Base-by-base conservation (phyloP, 35 echinoderm and acorn worm genomes). In the Amphiura filiformis region DNA sequence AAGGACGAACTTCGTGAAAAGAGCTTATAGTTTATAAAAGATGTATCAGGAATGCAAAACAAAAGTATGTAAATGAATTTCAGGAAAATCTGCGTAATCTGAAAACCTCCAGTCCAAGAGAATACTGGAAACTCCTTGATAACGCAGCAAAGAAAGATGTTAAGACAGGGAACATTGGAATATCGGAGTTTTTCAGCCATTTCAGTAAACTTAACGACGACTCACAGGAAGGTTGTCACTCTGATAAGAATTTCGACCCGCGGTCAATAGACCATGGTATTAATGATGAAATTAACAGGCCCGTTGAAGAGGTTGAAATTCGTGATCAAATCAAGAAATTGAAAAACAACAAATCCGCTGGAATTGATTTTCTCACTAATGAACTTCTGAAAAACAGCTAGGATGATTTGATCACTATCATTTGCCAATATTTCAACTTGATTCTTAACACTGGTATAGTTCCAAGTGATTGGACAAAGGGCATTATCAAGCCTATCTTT, bases 401-500 rank as follows among this genome's bases (percentile, higher is more conserved):
- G 33, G 35, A 81, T 77, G 81, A 84, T 49, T 40, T 39, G 18
- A 37, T 90, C 9, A 31, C 83, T 23, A 84, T 56, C 80, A 65
- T 76, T 2, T 61, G 44, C 7, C 13, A 70, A 70, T 31, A 15
- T 40, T 64, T 85, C 31, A 64, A 65, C 30, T 32, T 85, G 26
- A 39, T 85, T 65, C 56, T 64, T 37, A 17, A 85, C 0, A 85
- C 56, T 22, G 83, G 83, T 65, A 20, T 85, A 7, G 57, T 85
- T 36, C 83, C 83, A 34, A 61, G 42, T 64, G 56, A 85, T 65
- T 85, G 83, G 83, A 61, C 83, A 14, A 85, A 61, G 65, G 83
- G 83, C 9, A 85, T 85, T 47, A 85, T 65, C 41, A 85, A 85
- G 65, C 83, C 83, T 35, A 35, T 85, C 32, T 85, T 61, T 85